These are phyloP conservation scores for Oxyscelio sp. DNA, from an alignment of 2,888 invertebrate genomes.

Conservation along the genomic window DNA sequence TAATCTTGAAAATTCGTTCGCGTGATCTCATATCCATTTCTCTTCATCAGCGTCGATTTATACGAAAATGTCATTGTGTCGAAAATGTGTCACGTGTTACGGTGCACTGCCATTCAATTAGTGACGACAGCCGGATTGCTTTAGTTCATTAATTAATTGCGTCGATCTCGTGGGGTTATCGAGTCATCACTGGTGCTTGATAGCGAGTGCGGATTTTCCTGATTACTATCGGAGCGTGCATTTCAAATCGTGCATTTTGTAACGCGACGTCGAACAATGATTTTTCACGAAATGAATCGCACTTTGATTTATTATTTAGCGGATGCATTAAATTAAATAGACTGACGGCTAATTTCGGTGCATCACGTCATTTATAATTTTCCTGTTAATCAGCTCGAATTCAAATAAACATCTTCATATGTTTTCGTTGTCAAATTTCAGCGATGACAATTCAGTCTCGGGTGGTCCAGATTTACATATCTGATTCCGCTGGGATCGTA, in stretches of 20 bases:
- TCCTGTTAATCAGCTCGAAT: conserved; percentile 21
- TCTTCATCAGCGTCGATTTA: conserved; percentile 59
- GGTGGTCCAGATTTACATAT: conserved; percentile 34
- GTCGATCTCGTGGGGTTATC: conserved; percentile 61
- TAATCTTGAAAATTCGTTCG: conserved; percentile 22
- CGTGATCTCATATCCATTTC: conserved; percentile 44
- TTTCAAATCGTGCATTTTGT: conserved; percentile 53
- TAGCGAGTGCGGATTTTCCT: conserved; percentile 55
- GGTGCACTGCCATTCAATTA: conserved; percentile 62
- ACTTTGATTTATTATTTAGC: conserved; percentile 44
- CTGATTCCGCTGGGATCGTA: conserved; percentile 28
- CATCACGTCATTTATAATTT: background rate
- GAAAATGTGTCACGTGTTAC: conserved; percentile 62
- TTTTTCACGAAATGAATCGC: conserved; percentile 30
- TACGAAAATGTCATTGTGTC: conserved; percentile 59
- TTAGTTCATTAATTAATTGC: conserved; percentile 70
- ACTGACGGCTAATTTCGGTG: conserved; percentile 8
- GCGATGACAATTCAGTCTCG: conserved; percentile 34
- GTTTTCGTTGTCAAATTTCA: conserved; percentile 24
- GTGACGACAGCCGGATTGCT: conserved; percentile 69
- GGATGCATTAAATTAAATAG: conserved; percentile 8
- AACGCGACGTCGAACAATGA: conserved; percentile 30
- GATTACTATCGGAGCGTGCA: conserved; percentile 48
- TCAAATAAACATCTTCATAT: conserved; percentile 35
- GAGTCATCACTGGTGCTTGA: conserved; percentile 47